Base-by-base conservation (phyloP, 2,888 invertebrate genomes). In the Dendrolimus pini region DNA sequence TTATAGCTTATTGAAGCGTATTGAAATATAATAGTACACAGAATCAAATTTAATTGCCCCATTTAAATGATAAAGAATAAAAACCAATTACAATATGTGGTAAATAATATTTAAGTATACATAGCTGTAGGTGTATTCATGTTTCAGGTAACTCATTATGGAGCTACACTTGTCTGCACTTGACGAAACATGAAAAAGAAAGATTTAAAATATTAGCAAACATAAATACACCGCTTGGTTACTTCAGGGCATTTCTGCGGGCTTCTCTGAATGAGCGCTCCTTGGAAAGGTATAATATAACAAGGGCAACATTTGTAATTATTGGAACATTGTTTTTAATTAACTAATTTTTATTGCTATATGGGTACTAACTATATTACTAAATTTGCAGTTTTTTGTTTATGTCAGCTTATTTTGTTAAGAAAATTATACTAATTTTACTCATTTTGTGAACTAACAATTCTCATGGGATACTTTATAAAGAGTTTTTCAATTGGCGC, bases 231-330 rank as follows among this genome's bases (percentile, higher is more conserved):
- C 90, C 91, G n/a, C 91, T 94, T 56, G 97, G 97, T 13, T 92
- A 96, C 70, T 96, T 96, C 30, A 93, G 96, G 72, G 97, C 98
- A 41, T 98, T 98, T 94, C 92, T 99, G 41, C 92, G 98, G 64
- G 95, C 97, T 14, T 92, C 97, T 6, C 91, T 99, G 41, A 99
- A 99, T 89, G 99, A 99, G 80, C 93, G 96, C 69, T 96, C 97
- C 0, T 89, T 99, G 54, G 97, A 97, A 75, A 93, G 95, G 86
- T 81, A 30, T 30, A 30, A 3, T 6, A 30, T 30, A 30, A 30
- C 6, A 30, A 30, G 30, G 30, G 30, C 30, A 74, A 47, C 47
- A 47, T 58, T 30, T 55, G 18, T 54, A 18, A 13, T 30, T 30
- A 30, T 30, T 30, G 30, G 30, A 30, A 30, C 30, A 6, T 30